A percentile compares a stretch with the other conserved stretches of the same genome.
phyloP scores from a whole-genome alignment of 2,113 vertebrate species.

The Plotosus lineatus region DNA sequence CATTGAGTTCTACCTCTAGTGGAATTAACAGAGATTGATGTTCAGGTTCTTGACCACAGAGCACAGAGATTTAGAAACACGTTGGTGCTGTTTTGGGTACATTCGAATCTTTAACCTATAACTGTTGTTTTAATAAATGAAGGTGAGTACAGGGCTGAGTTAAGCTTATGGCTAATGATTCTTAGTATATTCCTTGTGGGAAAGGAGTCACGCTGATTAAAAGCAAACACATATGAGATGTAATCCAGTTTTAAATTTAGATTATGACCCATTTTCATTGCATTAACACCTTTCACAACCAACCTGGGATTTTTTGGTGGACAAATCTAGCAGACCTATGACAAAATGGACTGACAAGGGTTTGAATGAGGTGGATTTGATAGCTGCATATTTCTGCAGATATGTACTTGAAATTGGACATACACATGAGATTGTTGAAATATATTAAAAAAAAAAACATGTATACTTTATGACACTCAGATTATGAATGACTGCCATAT shows the following conservation, averaged over 20 bases:
- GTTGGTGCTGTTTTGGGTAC: neutral
- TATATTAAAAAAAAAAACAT: too few species aligned
- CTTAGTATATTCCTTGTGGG: conserved; percentile 45
- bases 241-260: conserved; percentile 44
- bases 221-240: conserved; percentile 34
- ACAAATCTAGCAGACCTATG: too few species aligned
- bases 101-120: conserved; percentile 7
- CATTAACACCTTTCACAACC: too few species aligned
- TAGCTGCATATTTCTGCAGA: too few species aligned
- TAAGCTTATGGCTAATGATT: conserved; percentile 52
- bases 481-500: too few species aligned
- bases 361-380: too few species aligned
- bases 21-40: neutral
- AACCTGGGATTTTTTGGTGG: too few species aligned
- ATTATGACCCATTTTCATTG: conserved; percentile 20
- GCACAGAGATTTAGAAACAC: neutral
- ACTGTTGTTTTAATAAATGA: conserved; percentile 50
- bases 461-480: too few species aligned
- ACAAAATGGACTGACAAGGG: too few species aligned
- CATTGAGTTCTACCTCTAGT: neutral
- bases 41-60: neutral
- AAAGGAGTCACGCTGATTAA: conserved; percentile 49
- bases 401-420: too few species aligned
- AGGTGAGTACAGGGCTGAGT: conserved; percentile 34
- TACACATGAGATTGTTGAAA: too few species aligned